These are phyloP conservation scores for Xenopus tropicalis DNA, from an alignment of 2,113 vertebrate species.

Conservation along the genomic window DNA sequence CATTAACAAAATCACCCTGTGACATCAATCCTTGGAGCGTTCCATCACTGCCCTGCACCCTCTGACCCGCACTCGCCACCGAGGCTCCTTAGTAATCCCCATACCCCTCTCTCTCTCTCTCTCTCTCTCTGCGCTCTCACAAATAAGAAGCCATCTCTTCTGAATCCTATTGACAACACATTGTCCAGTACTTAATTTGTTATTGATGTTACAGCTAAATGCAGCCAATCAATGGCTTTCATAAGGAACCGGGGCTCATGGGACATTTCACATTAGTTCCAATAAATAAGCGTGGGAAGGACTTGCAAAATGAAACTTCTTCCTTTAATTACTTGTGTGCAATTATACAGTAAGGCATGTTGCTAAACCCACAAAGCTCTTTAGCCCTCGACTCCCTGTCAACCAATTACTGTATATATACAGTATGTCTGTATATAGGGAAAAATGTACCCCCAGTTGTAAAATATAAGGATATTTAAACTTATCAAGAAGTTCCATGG, in stretches of 20 bases:
- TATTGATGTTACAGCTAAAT: slow-evolving; percentile 48
- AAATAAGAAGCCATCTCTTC: not conserved
- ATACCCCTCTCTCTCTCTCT: no score
- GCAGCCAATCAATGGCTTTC: slow-evolving; percentile 47
- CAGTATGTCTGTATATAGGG: no score
- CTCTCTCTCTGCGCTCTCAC: not conserved
- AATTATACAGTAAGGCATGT: slow-evolving; percentile 45
- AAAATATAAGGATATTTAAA: no score
- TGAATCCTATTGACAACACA: slow-evolving; percentile 19
- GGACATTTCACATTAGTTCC: slow-evolving; percentile 44
- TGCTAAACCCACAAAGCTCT: slow-evolving; percentile 3
- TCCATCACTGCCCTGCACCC: no score
- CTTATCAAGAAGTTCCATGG: no score
- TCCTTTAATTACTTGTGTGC: slow-evolving; percentile 50
- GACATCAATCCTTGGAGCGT: no score
- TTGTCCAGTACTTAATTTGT: slow-evolving; percentile 33
- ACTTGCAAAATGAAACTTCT: slow-evolving; percentile 45
- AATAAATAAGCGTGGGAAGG: slow-evolving; percentile 50
- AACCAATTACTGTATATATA: no score
- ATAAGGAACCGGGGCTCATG: slow-evolving; percentile 46
- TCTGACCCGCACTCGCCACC: no score
- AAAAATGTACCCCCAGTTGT: no score
- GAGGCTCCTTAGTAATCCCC: no score
- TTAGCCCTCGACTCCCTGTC: no score
- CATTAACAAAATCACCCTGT: no score